Evolutionary conservation across 2,113 vertebrate species (phyloP).

Genomic region (Brachirus orientalis): DNA sequence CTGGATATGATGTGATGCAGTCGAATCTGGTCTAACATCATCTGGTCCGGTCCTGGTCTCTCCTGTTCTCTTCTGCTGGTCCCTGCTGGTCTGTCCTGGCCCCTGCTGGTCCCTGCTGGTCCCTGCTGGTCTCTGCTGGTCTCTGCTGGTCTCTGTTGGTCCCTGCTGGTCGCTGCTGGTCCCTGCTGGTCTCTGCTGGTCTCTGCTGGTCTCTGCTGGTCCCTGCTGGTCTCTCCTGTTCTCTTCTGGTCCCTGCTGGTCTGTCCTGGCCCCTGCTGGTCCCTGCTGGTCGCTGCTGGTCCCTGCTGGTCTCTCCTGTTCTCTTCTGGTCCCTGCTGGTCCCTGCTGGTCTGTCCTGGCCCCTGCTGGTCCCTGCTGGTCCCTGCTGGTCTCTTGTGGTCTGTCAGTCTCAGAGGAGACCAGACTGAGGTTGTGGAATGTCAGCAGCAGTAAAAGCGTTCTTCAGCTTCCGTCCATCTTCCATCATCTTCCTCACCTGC

Average conservation of each 20-base stretch:
- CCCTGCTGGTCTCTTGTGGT: neutral
- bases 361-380: neutral
- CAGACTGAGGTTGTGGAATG: conserved; percentile 94
- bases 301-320: neutral
- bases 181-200: neutral
- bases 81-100: neutral
- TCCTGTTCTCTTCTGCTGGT: neutral
- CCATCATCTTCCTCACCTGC: conserved; percentile 98
- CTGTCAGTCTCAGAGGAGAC: conserved; percentile 86
- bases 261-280: neutral
- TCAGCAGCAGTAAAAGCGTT: conserved; percentile 93
- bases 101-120: neutral
- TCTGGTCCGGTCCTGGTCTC: neutral
- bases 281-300: neutral
- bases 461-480: conserved; percentile 97
- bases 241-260: neutral
- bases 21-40: too few relatives aligned
- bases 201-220: neutral
- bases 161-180: neutral
- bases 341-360: neutral
- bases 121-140: neutral
- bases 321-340: neutral
- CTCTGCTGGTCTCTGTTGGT: neutral
- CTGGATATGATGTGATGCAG: neutral
- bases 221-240: neutral